Evolutionary conservation across 2,113 vertebrate genomes (phyloP).

Genomic region (Macquaria australasica): DNA sequence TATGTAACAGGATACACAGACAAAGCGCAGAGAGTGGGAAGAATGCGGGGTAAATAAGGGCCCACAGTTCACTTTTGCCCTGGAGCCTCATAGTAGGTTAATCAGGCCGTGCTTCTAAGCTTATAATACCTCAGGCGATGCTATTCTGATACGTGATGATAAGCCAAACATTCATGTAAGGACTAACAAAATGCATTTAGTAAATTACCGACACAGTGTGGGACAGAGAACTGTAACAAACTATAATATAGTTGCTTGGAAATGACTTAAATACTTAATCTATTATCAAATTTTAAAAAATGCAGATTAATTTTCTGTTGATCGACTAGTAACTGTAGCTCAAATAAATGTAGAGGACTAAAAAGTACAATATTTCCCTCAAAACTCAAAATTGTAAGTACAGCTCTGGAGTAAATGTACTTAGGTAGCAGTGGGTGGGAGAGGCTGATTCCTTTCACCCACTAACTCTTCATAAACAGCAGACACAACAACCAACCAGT

Average conservation of each 20-base stretch:
- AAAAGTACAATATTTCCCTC: not conserved
- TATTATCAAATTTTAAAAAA: not conserved
- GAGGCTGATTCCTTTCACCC: not conserved
- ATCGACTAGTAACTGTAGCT: not conserved
- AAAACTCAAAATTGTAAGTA: not conserved
- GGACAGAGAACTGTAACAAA: not conserved
- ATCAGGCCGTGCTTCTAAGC: not conserved
- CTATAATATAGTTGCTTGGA: not conserved
- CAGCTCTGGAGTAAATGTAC: not conserved
- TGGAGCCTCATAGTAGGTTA: not conserved
- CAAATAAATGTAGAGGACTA: not conserved
- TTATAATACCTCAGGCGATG: not conserved
- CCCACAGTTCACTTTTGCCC: not conserved
- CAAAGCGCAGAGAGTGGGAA: too few relatives aligned
- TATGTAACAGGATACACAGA: not conserved
- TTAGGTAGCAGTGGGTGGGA: not conserved
- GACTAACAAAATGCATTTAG: not conserved
- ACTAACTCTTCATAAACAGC: not conserved
- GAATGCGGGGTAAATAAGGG: not conserved
- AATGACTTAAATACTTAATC: too few relatives aligned
- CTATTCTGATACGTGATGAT: not conserved
- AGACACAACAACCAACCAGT: not conserved
- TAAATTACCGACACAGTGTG: not conserved
- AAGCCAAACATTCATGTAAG: not conserved
- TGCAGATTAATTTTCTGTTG: not conserved